A percentile compares a stretch with the other conserved stretches of the same genome.
Evolutionary conservation across 2,113 vertebrate genomes (phyloP).

Genomic region (Hippotragus niger): DNA sequence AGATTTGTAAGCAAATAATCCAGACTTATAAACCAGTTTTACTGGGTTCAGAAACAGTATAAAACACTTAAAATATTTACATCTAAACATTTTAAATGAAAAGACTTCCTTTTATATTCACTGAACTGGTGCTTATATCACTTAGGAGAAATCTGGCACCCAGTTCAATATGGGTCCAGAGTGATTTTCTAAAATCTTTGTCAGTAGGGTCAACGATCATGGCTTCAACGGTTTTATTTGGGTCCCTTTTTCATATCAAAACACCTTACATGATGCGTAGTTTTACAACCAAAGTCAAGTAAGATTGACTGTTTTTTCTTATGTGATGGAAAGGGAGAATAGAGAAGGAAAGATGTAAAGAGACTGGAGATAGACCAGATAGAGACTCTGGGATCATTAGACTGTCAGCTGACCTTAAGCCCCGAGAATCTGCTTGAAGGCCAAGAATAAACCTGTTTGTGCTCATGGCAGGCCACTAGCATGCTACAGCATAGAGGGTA

Average conservation of each 20-base stretch:
- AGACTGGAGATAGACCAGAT: background rate
- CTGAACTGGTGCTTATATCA: background rate
- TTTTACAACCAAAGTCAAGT: conserved; percentile 13
- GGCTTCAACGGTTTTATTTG: background rate
- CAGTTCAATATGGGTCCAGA: background rate
- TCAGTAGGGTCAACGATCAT: background rate
- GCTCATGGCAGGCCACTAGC: background rate
- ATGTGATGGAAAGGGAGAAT: background rate
- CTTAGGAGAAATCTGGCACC: background rate
- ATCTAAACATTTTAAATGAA: conserved; percentile 19
- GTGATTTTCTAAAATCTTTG: background rate
- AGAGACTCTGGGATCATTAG: background rate
- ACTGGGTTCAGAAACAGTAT: conserved; percentile 24
- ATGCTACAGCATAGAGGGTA: background rate
- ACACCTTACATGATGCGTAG: background rate
- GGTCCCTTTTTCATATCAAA: background rate
- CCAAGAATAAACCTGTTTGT: background rate
- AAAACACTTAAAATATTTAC: conserved; percentile 32
- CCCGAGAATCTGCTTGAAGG: background rate
- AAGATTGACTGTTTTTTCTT: background rate
- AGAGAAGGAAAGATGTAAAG: background rate
- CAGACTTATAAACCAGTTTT: conserved; percentile 17
- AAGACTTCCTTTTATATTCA: background rate
- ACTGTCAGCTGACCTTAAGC: background rate
- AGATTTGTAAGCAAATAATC: conserved; percentile 25